Evolutionary conservation across 1,140 invertebrate genomes (phyloP).

Genomic region (Oryctes rhinoceros): DNA sequence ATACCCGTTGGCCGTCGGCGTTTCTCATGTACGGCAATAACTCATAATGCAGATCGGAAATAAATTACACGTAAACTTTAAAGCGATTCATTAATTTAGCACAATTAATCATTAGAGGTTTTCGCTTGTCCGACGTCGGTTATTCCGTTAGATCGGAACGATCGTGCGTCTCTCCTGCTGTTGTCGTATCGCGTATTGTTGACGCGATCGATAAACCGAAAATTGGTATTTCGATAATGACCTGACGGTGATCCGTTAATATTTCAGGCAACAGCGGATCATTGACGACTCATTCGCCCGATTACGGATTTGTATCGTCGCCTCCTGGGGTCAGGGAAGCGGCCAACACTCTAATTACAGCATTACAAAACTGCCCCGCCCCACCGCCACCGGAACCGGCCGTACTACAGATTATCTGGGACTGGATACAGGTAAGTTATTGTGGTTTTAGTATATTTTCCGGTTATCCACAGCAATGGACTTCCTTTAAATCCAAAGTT

Average conservation of each 20-base stretch:
- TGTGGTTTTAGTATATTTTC: not conserved
- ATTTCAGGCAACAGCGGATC: conserved; percentile 58
- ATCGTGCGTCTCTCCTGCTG: not conserved
- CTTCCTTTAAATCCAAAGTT: too few species aligned
- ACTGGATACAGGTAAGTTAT: conserved; percentile 57
- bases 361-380: conserved; percentile 54
- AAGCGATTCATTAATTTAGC: conserved; percentile 22
- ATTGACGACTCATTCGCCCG: conserved; percentile 58
- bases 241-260: conserved; percentile 31
- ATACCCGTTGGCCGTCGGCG: not conserved
- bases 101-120: conserved; percentile 31
- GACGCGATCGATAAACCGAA: conserved; percentile 24
- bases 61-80: conserved; percentile 16
- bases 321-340: conserved; percentile 57
- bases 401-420: conserved; percentile 54
- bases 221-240: conserved; percentile 27
- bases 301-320: conserved; percentile 56
- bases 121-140: not conserved
- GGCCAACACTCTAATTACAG: conserved; percentile 54
- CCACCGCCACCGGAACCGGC: conserved; percentile 55
- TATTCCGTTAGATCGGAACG: conserved; percentile 10
- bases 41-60: not conserved
- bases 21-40: not conserved
- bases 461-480: too few species aligned
- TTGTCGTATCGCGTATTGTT: not conserved